Percentiles rank a stretch among this genome's conserved stretches.
phyloP scores from a whole-genome alignment of 2,888 invertebrate genomes.

The Diloba caeruleocephala region DNA sequence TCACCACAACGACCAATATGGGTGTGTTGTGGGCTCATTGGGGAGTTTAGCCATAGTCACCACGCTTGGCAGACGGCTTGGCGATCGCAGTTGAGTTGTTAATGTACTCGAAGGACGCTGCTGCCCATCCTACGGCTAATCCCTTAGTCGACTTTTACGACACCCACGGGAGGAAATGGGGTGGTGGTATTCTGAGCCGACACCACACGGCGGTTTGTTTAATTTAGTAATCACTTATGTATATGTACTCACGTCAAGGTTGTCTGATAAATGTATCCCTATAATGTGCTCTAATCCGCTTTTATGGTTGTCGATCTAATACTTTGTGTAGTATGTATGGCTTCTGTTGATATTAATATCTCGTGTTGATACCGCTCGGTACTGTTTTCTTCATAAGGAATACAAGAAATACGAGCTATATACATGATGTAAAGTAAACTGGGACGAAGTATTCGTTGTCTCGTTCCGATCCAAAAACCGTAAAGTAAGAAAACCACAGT shows the following conservation, averaged over 20 bases:
- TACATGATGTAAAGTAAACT: conserved; percentile 2
- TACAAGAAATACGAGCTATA: conserved; percentile 4
- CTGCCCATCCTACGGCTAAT: too few relatives aligned
- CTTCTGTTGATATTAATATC: conserved; percentile 31
- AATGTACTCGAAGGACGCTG: too few relatives aligned
- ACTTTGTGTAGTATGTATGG: conserved; percentile 24
- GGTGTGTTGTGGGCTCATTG: too few relatives aligned
- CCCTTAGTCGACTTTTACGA: too few relatives aligned
- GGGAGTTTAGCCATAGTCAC: too few relatives aligned
- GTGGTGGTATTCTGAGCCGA: too few relatives aligned
- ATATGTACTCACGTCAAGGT: neutral
- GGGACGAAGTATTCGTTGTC: neutral
- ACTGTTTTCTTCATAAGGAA: neutral
- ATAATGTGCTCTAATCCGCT: conserved; percentile 1
- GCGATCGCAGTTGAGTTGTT: too few relatives aligned
- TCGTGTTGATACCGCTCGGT: conserved; percentile 9
- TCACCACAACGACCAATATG: too few relatives aligned
- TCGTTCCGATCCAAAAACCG: neutral
- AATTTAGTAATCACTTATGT: too few relatives aligned
- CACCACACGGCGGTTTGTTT: too few relatives aligned
- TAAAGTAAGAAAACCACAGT: neutral
- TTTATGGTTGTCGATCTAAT: conserved; percentile 15
- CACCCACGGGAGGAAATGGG: too few relatives aligned
- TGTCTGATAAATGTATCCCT: neutral
- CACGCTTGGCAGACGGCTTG: too few relatives aligned